These are phyloP conservation scores for Spatula clypeata DNA, from an alignment of 2,797 vertebrate species.

Conservation along the genomic window DNA sequence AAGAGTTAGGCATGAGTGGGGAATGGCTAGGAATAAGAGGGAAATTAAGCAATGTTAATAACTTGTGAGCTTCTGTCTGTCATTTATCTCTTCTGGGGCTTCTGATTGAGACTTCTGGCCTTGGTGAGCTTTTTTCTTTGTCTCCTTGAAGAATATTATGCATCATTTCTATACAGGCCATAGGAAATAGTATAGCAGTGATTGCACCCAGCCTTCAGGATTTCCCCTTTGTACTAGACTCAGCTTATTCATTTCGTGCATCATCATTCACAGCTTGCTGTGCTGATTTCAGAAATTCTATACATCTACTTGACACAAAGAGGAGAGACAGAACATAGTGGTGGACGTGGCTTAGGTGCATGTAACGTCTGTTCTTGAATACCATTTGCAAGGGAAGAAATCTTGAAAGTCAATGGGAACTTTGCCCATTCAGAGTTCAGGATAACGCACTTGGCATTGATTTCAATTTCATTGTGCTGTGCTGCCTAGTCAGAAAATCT, in stretches of 20 bases:
- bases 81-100: slow-evolving; percentile 49
- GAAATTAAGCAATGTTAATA: slow-evolving; percentile 25
- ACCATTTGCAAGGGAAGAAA: slow-evolving; percentile 47
- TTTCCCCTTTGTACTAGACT: slow-evolving; percentile 66
- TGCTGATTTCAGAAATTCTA: slow-evolving; percentile 66
- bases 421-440: slow-evolving; percentile 49
- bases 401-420: slow-evolving; percentile 70
- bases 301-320: slow-evolving; percentile 47
- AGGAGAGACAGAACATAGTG: slow-evolving; percentile 47
- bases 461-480: slow-evolving; percentile 50
- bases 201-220: slow-evolving; percentile 68
- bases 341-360: slow-evolving; percentile 28
- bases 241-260: slow-evolving; percentile 67
- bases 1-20: neutral
- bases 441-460: slow-evolving; percentile 60
- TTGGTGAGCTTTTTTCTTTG: slow-evolving; percentile 46
- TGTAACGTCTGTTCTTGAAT: slow-evolving; percentile 13
- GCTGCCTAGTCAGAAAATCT: slow-evolving; percentile 38
- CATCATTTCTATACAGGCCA: slow-evolving; percentile 60
- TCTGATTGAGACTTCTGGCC: slow-evolving; percentile 68
- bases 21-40: neutral
- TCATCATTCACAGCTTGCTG: slow-evolving; percentile 70
- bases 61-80: neutral
- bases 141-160: slow-evolving; percentile 68
- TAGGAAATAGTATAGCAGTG: slow-evolving; percentile 62